phyloP scores from a whole-genome alignment of 2,113 vertebrate species.

The Centropus bengalensis region DNA sequence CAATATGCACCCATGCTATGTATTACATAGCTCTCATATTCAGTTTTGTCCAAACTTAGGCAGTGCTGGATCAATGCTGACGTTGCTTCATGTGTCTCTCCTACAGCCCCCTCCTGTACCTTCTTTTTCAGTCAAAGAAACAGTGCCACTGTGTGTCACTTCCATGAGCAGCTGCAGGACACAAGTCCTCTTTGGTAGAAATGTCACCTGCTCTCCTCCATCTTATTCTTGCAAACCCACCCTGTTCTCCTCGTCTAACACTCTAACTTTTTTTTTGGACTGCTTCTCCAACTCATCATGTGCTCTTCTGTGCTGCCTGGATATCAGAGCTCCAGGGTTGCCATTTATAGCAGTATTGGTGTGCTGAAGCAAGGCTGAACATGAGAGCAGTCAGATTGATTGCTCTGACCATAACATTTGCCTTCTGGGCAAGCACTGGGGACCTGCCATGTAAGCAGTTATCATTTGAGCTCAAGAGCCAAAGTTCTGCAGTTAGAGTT shows the following conservation, averaged over 20 bases:
- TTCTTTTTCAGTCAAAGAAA: not conserved
- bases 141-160: not conserved
- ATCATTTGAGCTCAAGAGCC: constrained; percentile 37
- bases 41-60: not conserved
- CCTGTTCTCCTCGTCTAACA: not conserved
- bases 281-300: not conserved
- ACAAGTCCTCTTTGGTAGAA: not conserved
- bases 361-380: not conserved
- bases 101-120: not conserved
- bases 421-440: constrained; percentile 16
- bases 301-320: not conserved
- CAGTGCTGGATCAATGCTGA: not conserved
- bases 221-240: not conserved
- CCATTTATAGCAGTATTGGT: constrained; percentile 31
- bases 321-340: constrained; percentile 22
- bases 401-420: constrained; percentile 9
- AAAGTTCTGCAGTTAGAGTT: constrained; percentile 31
- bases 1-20: accelerated
- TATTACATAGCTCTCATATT: not conserved
- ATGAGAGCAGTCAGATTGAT: constrained; percentile 46
- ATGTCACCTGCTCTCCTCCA: not conserved
- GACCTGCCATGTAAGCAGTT: constrained; percentile 36
- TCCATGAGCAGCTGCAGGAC: not conserved
- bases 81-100: not conserved
- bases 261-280: not conserved